A percentile compares a stretch with the other conserved stretches of the same genome.
Evolutionary conservation across 2,888 invertebrate genomes (phyloP).

Genomic region (Phanerotoma sp.): DNA sequence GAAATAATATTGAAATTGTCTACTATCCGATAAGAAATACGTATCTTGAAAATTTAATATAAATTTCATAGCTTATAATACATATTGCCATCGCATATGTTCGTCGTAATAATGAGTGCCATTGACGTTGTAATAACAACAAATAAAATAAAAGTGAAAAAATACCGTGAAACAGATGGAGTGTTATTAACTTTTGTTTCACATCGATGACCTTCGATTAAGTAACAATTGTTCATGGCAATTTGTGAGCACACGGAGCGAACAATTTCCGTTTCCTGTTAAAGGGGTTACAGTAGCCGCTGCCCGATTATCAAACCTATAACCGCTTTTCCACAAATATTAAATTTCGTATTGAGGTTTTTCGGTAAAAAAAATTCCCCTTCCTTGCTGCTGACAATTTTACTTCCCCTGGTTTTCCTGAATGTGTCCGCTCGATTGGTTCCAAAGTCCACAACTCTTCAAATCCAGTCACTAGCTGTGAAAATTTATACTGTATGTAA

Average conservation of each 20-base stretch:
- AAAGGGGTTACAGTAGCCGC: slow-evolving; percentile 19
- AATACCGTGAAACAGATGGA: neutral
- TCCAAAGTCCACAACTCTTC: slow-evolving; percentile 1
- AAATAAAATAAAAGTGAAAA: no score
- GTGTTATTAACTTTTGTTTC: neutral
- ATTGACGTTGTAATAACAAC: no score
- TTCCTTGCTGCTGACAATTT: no score
- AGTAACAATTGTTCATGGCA: slow-evolving; percentile 30
- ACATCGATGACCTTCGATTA: slow-evolving; percentile 11
- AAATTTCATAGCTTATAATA: no score
- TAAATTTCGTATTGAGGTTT: slow-evolving; percentile 1
- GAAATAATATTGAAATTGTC: no score
- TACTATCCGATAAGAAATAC: no score
- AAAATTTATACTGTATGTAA: neutral
- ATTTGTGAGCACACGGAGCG: slow-evolving; percentile 25
- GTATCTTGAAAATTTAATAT: no score
- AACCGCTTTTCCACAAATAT: slow-evolving; percentile 5
- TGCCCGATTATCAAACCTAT: slow-evolving; percentile 5
- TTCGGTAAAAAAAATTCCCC: neutral
- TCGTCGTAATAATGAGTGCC: no score
- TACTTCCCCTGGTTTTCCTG: neutral
- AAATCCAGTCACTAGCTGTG: slow-evolving; percentile 1
- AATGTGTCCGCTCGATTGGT: slow-evolving; percentile 3
- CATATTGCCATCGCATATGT: no score
- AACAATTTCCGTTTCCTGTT: slow-evolving; percentile 30